These are phyloP conservation scores for Corythornis leucogaster DNA, from an alignment of 2,797 vertebrate genomes.

Conservation along the genomic window DNA sequence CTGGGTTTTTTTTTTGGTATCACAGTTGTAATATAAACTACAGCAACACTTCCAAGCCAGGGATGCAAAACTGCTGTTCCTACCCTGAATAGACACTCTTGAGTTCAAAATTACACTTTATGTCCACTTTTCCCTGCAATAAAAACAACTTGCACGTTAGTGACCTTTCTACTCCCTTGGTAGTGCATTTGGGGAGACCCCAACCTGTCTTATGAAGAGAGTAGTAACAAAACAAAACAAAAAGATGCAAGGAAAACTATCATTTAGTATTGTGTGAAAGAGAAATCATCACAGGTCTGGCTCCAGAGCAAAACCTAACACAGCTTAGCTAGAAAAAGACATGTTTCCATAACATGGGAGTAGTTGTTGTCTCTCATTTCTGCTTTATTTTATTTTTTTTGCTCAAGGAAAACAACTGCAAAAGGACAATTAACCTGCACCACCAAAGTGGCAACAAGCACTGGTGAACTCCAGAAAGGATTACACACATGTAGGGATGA, in stretches of 20 bases:
- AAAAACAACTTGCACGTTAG: background rate
- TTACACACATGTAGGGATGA: background rate
- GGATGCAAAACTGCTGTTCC: background rate
- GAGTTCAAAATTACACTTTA: background rate
- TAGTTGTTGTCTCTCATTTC: constrained; percentile 15
- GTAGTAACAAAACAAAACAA: background rate
- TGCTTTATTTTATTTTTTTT: background rate
- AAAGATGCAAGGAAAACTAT: constrained; percentile 29
- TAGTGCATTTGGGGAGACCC: background rate
- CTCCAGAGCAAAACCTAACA: constrained; percentile 22
- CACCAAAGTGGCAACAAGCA: constrained; percentile 8
- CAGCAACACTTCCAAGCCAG: background rate
- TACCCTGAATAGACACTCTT: background rate
- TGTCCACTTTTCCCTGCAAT: background rate
- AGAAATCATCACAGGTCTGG: constrained; percentile 4
- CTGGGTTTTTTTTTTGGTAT: background rate
- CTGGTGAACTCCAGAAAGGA: background rate
- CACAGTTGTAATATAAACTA: background rate
- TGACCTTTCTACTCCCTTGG: background rate
- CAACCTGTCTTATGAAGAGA: constrained; percentile 8
- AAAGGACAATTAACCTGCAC: constrained; percentile 39
- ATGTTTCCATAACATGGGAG: background rate
- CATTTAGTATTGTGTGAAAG: background rate
- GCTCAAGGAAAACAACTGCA: background rate
- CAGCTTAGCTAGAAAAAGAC: constrained; percentile 12